phyloP scores from a whole-genome alignment of 2,888 invertebrate genomes.

The Cephus rjabovi region DNA sequence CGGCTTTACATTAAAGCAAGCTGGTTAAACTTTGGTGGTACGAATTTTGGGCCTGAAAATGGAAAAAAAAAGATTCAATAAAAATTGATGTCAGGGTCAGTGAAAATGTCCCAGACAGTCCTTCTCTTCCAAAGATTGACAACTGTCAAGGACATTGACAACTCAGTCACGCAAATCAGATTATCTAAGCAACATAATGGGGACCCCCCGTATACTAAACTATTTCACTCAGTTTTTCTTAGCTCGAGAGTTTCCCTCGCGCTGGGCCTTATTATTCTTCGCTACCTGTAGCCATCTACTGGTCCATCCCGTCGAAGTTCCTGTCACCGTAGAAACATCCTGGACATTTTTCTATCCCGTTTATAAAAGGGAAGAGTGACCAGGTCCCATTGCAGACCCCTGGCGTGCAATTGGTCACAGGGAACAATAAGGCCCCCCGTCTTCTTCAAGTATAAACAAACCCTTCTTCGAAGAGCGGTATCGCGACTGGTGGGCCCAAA shows the following conservation, averaged over 20 bases:
- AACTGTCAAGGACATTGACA: conserved; percentile 55
- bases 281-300: background rate
- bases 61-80: background rate
- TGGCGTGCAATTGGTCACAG: conserved; percentile 56
- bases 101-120: background rate
- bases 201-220: conserved; percentile 32
- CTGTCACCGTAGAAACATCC: background rate
- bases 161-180: conserved; percentile 62
- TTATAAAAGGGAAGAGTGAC: conserved; percentile 38
- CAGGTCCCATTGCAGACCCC: conserved; percentile 32
- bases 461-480: conserved; percentile 44
- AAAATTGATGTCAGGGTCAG: background rate
- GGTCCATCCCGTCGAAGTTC: background rate
- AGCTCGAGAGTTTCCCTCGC: background rate
- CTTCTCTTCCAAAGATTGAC: conserved; percentile 13
- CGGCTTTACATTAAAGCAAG: background rate
- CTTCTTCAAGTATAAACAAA: conserved; percentile 54
- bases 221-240: conserved; percentile 21
- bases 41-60: background rate
- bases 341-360: conserved; percentile 23
- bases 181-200: conserved; percentile 57
- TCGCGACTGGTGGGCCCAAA: conserved; percentile 31
- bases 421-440: conserved; percentile 50
- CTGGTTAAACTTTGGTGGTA: background rate
- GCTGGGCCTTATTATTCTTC: background rate